phyloP scores from a whole-genome alignment of 2,113 vertebrate species.

The Podarcis raffonei region DNA sequence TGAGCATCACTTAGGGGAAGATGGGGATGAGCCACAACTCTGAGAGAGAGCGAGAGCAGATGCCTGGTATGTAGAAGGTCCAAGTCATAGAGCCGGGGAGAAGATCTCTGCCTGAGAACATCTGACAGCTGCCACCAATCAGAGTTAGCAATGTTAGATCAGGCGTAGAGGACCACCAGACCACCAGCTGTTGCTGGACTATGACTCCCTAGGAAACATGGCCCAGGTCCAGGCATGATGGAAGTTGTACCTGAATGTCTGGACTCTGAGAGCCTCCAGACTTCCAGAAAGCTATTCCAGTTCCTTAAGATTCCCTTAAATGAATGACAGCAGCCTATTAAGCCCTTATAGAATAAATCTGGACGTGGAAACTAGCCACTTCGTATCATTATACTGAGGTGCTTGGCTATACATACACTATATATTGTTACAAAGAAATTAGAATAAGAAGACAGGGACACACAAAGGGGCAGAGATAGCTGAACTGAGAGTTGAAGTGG shows the following conservation, averaged over 20 bases:
- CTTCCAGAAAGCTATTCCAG: background rate
- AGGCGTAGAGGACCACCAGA: too few relatives aligned
- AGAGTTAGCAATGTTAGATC: too few relatives aligned
- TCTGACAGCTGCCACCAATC: background rate
- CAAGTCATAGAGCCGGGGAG: background rate
- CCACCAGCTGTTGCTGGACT: too few relatives aligned
- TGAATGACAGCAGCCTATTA: background rate
- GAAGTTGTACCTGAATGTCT: background rate
- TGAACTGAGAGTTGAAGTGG: too few relatives aligned
- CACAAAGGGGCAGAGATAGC: background rate
- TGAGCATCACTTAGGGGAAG: background rate
- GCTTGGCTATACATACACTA: background rate
- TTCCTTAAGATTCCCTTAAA: background rate
- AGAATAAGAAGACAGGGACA: background rate
- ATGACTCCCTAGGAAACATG: too few relatives aligned
- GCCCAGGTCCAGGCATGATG: too few relatives aligned
- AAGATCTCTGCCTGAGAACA: background rate
- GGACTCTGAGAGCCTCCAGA: background rate
- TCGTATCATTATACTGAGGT: background rate
- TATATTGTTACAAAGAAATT: background rate
- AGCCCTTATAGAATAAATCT: background rate
- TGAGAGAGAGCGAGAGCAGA: background rate
- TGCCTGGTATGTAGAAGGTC: background rate
- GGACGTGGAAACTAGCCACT: background rate
- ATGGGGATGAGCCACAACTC: background rate